Percentiles rank a stretch among this genome's conserved stretches.
Evolutionary conservation across 2,888 invertebrate species (phyloP).

Genomic region (Leptinotarsa rubiginosa): DNA sequence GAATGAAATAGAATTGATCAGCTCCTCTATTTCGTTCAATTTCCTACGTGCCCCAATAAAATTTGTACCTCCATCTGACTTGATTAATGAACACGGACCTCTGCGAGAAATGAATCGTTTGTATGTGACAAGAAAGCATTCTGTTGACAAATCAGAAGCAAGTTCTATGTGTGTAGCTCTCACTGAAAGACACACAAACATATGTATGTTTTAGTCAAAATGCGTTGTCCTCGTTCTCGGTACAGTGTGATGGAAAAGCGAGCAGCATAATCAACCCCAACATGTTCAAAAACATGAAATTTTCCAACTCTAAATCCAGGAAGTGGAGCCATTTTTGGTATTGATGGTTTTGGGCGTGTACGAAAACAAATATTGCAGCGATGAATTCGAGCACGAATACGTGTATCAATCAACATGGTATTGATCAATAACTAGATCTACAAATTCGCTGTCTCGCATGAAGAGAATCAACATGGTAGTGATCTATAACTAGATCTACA

Average conservation of each 20-base stretch:
- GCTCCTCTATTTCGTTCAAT: background rate
- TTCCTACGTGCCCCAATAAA: background rate
- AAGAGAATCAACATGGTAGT: background rate
- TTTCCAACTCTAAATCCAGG: background rate
- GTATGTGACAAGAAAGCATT: background rate
- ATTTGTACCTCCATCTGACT: background rate
- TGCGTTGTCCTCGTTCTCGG: background rate
- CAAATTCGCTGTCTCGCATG: background rate
- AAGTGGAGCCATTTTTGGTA: background rate
- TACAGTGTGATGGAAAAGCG: background rate
- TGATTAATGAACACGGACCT: background rate
- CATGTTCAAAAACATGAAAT: background rate
- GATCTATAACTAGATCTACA: background rate
- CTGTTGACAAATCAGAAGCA: slow-evolving; percentile 1
- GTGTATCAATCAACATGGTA: background rate
- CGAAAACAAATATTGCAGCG: background rate
- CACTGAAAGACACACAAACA: background rate
- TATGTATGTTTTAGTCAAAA: background rate
- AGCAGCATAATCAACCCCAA: background rate
- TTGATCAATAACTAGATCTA: background rate
- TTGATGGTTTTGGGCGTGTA: background rate
- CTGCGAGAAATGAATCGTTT: background rate
- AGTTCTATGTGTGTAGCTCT: background rate
- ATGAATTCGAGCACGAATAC: background rate
- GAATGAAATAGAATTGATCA: background rate